Conservation (phyloP, 2,113 vertebrate species). For the Merops nubicus region DNA sequence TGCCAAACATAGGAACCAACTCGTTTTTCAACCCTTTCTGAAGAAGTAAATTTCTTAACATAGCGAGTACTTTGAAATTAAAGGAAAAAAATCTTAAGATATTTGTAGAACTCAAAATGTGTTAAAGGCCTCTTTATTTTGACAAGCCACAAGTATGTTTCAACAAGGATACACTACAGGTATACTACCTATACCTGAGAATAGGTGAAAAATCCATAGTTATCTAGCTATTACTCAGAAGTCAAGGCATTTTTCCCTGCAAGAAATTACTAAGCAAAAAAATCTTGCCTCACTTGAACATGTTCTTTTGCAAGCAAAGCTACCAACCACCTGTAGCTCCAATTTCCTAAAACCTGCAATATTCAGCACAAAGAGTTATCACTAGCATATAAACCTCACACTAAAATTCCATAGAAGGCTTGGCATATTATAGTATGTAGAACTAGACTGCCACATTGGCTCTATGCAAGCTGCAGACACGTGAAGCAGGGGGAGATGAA, state of each 20-base stretch:
- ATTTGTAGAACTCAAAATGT: background rate
- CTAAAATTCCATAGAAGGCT: background rate
- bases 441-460: background rate
- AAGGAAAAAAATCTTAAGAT: background rate
- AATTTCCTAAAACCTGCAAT: background rate
- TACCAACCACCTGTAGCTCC: background rate
- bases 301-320: background rate
- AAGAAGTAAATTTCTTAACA: background rate
- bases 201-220: background rate
- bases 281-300: background rate
- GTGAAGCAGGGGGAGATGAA: background rate
- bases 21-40: background rate
- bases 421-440: background rate
- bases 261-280: background rate
- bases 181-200: too few species aligned
- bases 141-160: background rate
- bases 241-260: background rate
- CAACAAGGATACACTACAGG: background rate
- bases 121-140: background rate
- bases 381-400: rapidly evolving
- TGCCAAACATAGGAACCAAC: background rate
- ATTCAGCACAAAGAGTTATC: background rate
- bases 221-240: background rate
- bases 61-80: rapidly evolving
- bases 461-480: background rate